Percentiles rank a stretch among this genome's conserved stretches.
These are phyloP conservation scores for Odontocerum albicorne DNA, from an alignment of 2,888 invertebrate genomes.

Conservation along the genomic window DNA sequence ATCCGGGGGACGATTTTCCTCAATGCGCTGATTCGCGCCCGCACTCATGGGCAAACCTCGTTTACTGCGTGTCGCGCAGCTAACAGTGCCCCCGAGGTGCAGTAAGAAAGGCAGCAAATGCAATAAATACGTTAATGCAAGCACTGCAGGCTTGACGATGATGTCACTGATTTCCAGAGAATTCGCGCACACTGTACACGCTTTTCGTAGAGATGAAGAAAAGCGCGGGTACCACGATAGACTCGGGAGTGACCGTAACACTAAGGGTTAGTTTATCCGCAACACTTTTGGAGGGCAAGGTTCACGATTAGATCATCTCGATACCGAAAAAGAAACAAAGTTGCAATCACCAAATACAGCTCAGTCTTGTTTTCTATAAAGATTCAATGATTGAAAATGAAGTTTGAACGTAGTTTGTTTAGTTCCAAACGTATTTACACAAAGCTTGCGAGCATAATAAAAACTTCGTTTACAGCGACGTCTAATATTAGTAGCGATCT, in stretches of 20 bases:
- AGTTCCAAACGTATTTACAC: no score
- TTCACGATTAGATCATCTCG: no score
- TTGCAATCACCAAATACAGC: no score
- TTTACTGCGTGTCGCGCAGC: conserved; percentile 16
- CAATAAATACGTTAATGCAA: no score
- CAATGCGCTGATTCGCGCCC: background rate
- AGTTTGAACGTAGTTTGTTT: no score
- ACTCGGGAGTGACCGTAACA: conserved; percentile 3
- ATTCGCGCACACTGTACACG: conserved; percentile 13
- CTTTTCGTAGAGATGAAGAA: conserved; percentile 5
- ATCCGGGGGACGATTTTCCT: conserved; percentile 8
- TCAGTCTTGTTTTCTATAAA: no score
- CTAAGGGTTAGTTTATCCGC: conserved; percentile 1
- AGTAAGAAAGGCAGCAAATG: no score
- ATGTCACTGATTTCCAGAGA: conserved; percentile 8
- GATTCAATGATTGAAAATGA: no score
- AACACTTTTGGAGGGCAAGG: background rate
- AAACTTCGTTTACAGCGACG: no score
- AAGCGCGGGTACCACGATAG: conserved; percentile 16
- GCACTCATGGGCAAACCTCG: conserved; percentile 5
- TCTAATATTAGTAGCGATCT: no score
- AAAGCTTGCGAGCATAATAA: no score
- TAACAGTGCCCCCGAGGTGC: conserved; percentile 9
- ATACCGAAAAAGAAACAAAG: no score
- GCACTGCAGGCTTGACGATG: background rate